Conservation (phyloP, 2,797 vertebrate genomes). For the Malurus leucopterus region DNA sequence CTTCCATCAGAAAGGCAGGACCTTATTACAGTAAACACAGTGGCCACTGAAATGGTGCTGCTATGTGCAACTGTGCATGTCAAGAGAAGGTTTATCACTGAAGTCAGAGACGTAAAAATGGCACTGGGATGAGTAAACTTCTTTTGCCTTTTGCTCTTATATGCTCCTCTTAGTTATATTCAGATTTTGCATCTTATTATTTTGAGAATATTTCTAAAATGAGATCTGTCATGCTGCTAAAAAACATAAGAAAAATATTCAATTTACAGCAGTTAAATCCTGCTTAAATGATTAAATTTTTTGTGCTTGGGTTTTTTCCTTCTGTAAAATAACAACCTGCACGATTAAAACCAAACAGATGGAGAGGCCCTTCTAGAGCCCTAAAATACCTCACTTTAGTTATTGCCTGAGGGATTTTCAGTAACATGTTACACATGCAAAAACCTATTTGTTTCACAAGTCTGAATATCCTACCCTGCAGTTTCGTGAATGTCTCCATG, state of each 20-base stretch:
- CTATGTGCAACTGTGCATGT: rapidly evolving
- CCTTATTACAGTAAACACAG: background rate
- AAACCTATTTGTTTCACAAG: background rate
- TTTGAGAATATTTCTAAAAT: background rate
- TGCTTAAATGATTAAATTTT: background rate
- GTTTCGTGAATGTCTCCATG: background rate
- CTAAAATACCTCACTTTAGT: background rate
- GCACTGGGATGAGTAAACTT: background rate
- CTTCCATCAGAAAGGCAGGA: background rate
- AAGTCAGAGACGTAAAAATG: background rate
- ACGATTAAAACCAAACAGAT: background rate
- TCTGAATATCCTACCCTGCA: background rate
- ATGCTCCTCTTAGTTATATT: background rate
- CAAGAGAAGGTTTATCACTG: background rate
- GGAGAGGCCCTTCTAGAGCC: background rate
- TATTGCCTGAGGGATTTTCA: background rate
- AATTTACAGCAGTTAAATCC: background rate
- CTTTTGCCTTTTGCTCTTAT: background rate
- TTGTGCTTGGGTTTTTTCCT: background rate
- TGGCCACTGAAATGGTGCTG: background rate
- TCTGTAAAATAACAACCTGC: background rate
- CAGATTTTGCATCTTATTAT: background rate
- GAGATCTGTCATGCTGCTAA: background rate
- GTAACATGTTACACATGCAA: background rate
- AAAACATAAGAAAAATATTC: background rate